A percentile compares a stretch with the other conserved stretches of the same genome.
Evolutionary conservation across 2,797 vertebrate species (phyloP).

Genomic region (Meriones psammophilus): DNA sequence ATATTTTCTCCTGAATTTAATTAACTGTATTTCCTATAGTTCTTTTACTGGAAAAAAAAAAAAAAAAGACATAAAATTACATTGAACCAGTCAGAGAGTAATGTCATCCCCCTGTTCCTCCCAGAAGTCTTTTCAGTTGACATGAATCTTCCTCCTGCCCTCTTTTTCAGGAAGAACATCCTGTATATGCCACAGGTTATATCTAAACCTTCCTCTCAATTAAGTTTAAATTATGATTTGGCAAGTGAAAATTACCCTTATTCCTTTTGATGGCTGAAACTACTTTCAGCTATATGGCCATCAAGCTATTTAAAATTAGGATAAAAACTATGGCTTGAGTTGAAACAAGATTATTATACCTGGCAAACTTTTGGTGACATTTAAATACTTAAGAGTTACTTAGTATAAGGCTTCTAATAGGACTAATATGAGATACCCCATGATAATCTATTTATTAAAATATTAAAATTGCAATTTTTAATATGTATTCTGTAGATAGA

Average conservation of each 20-base stretch:
- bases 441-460: not conserved
- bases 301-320: not conserved
- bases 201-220: not conserved
- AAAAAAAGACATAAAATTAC: not conserved
- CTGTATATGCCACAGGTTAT: not conserved
- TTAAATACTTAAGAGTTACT: not conserved
- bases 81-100: not conserved
- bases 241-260: not conserved
- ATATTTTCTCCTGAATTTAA: constrained; percentile 18
- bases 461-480: not conserved
- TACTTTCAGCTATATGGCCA: constrained; percentile 5
- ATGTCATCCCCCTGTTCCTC: not conserved
- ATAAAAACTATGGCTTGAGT: not conserved
- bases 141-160: not conserved
- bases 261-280: not conserved
- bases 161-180: not conserved
- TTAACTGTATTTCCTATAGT: not conserved
- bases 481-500: not conserved
- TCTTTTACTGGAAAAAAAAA: not conserved
- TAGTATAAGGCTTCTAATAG: not conserved
- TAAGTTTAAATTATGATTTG: not conserved
- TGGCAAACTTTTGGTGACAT: not conserved
- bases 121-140: constrained; percentile 9
- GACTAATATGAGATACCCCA: not conserved
- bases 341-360: constrained; percentile 36